These are phyloP conservation scores for Chrysocyon brachyurus DNA, from an alignment of 2,797 vertebrate species.

Conservation along the genomic window DNA sequence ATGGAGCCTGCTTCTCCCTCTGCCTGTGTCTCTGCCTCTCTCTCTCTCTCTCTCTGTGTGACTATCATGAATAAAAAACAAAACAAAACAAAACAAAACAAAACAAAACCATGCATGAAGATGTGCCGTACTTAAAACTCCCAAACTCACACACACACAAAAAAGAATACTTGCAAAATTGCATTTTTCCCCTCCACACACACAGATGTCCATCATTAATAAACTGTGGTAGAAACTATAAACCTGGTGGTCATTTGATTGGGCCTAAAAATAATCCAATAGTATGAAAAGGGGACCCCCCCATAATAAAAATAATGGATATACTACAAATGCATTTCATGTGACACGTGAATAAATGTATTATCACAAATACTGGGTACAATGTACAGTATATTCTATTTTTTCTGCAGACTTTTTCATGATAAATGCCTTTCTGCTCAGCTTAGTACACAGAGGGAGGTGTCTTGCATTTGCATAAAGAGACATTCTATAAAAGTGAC, in stretches of 20 bases:
- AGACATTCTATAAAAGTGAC: too few species aligned
- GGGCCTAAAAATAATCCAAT: background rate
- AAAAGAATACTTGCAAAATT: background rate
- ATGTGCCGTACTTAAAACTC: background rate
- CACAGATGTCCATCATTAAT: fast-evolving
- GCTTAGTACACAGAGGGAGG: background rate
- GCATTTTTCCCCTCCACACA: background rate
- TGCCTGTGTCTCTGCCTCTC: too few species aligned
- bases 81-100: fast-evolving
- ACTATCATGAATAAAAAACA: too few species aligned
- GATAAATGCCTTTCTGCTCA: too few species aligned
- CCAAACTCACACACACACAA: background rate
- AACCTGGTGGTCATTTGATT: background rate
- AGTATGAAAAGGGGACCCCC: fast-evolving
- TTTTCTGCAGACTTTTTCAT: background rate
- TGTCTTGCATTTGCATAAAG: background rate
- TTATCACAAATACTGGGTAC: background rate
- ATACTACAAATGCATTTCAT: background rate
- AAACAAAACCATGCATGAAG: fast-evolving
- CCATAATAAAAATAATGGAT: fast-evolving
- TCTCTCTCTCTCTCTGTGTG: too few species aligned
- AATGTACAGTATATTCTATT: fast-evolving
- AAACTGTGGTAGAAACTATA: background rate
- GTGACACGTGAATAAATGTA: background rate
- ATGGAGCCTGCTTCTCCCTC: too few species aligned